These are phyloP conservation scores for Tapirus terrestris DNA, from an alignment of 2,113 vertebrate species.

Conservation along the genomic window DNA sequence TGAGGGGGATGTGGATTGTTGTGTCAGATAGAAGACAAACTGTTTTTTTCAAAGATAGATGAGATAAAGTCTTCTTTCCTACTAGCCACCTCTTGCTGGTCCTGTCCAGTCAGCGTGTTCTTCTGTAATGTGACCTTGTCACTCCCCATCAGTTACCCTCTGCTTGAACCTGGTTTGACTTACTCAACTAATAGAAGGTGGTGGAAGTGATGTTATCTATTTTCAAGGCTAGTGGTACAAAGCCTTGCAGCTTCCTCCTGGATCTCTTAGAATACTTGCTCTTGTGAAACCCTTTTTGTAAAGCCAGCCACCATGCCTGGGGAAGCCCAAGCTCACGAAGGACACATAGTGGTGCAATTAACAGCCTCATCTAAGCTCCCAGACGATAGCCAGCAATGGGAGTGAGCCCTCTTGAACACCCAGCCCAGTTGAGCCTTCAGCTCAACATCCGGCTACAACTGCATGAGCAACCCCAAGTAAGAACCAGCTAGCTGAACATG, in stretches of 20 bases:
- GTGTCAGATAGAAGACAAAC: neutral
- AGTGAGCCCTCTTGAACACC: neutral
- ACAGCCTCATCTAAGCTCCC: neutral
- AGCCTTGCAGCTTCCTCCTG: neutral
- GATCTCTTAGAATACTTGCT: neutral
- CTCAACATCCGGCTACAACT: neutral
- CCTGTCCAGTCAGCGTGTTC: neutral
- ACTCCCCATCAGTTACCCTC: neutral
- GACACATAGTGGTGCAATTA: neutral
- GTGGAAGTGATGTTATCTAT: neutral
- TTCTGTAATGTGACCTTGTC: neutral
- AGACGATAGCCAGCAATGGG: neutral
- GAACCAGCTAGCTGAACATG: neutral
- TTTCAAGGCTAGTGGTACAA: neutral
- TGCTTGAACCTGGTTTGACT: neutral
- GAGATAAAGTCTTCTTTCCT: neutral
- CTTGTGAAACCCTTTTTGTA: neutral
- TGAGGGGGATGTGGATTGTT: neutral
- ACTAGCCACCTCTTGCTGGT: neutral
- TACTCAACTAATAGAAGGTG: neutral
- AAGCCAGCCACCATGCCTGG: neutral
- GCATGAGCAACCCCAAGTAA: neutral
- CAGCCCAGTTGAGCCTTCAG: neutral
- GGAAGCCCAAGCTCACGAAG: neutral
- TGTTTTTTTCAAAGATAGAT: neutral